A percentile compares a stretch with the other conserved stretches of the same genome.
These are phyloP conservation scores for Athalia circularis DNA, from an alignment of 2,888 invertebrate species.

Conservation along the genomic window DNA sequence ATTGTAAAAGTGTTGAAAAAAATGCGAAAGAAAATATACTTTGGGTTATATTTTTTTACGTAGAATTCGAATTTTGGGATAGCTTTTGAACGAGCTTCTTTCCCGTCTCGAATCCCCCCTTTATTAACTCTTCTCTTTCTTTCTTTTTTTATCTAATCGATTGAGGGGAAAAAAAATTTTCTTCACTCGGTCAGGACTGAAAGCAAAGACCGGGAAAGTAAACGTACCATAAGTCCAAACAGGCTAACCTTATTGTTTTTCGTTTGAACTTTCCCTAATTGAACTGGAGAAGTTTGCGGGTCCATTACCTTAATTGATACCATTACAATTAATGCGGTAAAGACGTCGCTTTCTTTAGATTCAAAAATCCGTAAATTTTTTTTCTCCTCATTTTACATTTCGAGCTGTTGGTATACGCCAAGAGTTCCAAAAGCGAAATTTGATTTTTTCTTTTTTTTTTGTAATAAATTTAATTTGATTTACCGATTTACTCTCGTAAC, in stretches of 20 bases:
- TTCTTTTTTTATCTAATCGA: neutral
- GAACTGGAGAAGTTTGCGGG: constrained; percentile 51
- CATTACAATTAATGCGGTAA: constrained; percentile 68
- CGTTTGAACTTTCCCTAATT: constrained; percentile 54
- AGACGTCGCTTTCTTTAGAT: constrained; percentile 43
- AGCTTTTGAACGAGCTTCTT: neutral
- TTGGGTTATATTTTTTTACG: too few species aligned
- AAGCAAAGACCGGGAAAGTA: constrained; percentile 16
- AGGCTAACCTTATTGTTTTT: constrained; percentile 34
- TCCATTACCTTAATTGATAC: constrained; percentile 72
- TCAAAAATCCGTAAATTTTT: constrained; percentile 12
- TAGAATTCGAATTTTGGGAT: too few species aligned
- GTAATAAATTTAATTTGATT: too few species aligned
- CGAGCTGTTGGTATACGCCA: neutral
- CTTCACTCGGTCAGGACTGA: neutral
- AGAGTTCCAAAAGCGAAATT: constrained; percentile 3
- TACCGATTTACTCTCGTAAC: too few species aligned
- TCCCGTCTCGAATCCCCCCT: neutral
- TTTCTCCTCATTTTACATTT: neutral
- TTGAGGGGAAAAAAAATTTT: neutral
- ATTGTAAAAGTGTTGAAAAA: too few species aligned
- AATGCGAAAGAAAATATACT: too few species aligned
- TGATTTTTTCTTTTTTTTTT: neutral
- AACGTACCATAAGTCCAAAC: constrained; percentile 16
- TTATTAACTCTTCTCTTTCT: too few species aligned